These are phyloP conservation scores for Pantherophis guttatus DNA, from an alignment of 2,113 vertebrate genomes.

Conservation along the genomic window DNA sequence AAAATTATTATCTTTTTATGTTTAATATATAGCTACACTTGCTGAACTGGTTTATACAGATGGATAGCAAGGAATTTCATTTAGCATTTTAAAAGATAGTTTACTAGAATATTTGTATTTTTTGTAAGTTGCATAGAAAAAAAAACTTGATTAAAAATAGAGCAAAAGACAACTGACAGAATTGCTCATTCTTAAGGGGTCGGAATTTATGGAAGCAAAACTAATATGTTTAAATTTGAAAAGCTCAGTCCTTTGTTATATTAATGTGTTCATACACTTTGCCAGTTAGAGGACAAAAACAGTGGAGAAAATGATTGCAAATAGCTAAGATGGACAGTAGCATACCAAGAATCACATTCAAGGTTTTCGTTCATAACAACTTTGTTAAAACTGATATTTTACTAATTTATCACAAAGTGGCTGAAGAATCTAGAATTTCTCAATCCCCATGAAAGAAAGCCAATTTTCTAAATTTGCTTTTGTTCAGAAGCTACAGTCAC, in stretches of 20 bases:
- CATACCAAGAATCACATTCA: conserved; percentile 5
- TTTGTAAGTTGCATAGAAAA: not conserved
- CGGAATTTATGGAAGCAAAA: not conserved
- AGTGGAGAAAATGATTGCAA: not conserved
- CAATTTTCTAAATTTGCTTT: conserved; percentile 34
- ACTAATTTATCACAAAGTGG: not conserved
- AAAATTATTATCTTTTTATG: not conserved
- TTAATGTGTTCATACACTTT: not conserved
- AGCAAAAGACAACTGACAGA: not conserved
- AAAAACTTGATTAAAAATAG: not conserved
- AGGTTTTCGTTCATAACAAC: conserved; percentile 34
- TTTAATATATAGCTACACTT: not conserved
- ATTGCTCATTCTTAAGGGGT: not conserved
- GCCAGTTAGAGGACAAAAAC: conserved; percentile 7
- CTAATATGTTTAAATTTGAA: not conserved
- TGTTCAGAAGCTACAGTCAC: conserved; percentile 29
- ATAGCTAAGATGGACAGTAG: conserved; percentile 16
- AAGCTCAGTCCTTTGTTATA: not conserved
- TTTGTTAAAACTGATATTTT: conserved; percentile 32
- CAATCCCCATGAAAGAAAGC: conserved; percentile 29
- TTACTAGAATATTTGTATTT: not conserved
- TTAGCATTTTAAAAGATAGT: not conserved
- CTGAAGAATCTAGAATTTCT: conserved; percentile 31
- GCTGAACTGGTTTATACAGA: not conserved
- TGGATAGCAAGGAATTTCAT: not conserved